Conservation (phyloP, 2,888 invertebrate genomes). For the Spodoptera exigua region DNA sequence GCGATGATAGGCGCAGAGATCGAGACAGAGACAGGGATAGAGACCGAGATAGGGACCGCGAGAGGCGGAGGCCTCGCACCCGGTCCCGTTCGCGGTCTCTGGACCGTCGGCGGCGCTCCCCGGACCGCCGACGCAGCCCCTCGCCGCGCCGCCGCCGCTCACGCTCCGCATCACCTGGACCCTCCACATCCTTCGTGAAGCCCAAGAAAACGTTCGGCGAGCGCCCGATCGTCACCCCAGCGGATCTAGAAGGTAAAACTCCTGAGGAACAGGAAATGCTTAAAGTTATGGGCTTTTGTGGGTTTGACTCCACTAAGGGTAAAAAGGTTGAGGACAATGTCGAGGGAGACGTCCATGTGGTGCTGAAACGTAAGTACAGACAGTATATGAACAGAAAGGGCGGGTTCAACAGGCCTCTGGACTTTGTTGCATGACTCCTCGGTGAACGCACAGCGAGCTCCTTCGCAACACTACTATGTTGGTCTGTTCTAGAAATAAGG, state of each 20-base stretch:
- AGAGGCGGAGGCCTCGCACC: constrained; percentile 78
- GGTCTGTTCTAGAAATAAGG: constrained; percentile 55
- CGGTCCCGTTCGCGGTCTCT: constrained; percentile 83
- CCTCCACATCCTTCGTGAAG: constrained; percentile 80
- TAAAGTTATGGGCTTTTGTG: constrained; percentile 98
- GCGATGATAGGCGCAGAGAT: constrained; percentile 78
- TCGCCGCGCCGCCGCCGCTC: constrained; percentile 76
- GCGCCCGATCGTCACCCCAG: constrained; percentile 92
- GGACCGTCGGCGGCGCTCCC: constrained; percentile 80
- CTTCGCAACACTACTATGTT: constrained; percentile 25
- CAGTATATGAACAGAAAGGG: constrained; percentile 99
- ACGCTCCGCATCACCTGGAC: constrained; percentile 76
- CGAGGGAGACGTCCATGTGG: constrained; percentile 98
- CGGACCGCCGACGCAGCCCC: constrained; percentile 77
- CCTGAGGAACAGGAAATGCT: constrained; percentile 98
- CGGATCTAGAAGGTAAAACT: constrained; percentile 96
- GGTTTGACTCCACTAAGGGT: constrained; percentile 98
- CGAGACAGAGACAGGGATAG: constrained; percentile 64
- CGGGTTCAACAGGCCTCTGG: constrained; percentile 99
- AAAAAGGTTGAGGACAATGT: constrained; percentile 98
- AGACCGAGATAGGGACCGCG: constrained; percentile 82
- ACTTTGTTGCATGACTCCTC: constrained; percentile 94
- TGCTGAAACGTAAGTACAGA: constrained; percentile 98
- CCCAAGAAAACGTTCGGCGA: constrained; percentile 85
- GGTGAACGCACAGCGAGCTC: constrained; percentile 35